Conservation (phyloP, 2,113 vertebrate genomes). For the Saguinus midas region DNA sequence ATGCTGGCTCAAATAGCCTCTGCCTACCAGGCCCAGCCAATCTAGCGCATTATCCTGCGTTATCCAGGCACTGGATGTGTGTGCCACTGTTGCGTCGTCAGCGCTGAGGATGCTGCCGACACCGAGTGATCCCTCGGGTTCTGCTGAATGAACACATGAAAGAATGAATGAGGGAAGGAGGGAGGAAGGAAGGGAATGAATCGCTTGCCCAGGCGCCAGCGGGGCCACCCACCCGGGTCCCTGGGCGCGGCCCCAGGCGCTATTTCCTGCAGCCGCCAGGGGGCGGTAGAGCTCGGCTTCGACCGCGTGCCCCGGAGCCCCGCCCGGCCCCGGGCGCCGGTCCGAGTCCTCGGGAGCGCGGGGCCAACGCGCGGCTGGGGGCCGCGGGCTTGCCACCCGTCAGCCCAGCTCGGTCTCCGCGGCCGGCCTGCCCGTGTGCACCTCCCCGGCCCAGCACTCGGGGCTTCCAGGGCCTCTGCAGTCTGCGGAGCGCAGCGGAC, state of each 20-base stretch:
- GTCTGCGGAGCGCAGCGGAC: no score
- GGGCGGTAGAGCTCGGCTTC: neutral
- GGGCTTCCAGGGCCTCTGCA: no score
- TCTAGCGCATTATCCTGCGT: neutral
- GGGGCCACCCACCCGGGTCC: fast-evolving
- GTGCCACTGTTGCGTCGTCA: no score
- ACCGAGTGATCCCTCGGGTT: neutral
- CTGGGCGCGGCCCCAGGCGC: neutral
- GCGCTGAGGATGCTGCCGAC: neutral
- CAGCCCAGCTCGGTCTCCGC: neutral
- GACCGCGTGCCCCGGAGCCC: neutral
- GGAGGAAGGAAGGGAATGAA: neutral
- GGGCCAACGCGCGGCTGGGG: no score
- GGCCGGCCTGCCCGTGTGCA: no score
- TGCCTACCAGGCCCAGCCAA: no score
- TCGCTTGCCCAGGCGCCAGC: neutral
- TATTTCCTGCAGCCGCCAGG: conserved; percentile 37
- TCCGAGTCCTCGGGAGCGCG: no score
- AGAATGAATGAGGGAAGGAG: neutral
- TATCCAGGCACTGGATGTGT: no score
- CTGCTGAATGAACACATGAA: neutral
- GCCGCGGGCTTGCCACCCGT: no score
- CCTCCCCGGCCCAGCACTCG: no score
- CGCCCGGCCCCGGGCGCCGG: neutral
- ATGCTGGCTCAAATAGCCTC: neutral